Evolutionary conservation across 2,113 vertebrate species (phyloP), one percentile per base, ranked within the genome.

Genomic region (Piliocolobus tephrosceles): DNA sequence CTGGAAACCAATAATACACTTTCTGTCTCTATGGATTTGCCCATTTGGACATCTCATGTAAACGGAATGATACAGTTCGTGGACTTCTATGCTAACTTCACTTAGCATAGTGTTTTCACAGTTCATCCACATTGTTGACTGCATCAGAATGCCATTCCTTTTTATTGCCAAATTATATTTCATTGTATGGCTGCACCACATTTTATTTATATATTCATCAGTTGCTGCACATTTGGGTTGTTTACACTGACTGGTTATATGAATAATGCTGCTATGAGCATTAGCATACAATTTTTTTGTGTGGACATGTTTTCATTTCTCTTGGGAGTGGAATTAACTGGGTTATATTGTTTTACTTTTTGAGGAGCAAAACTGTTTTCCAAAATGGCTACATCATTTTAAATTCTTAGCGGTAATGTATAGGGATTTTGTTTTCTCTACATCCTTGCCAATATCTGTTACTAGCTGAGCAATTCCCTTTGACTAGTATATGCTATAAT

Each of bases 161-260:
- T 96, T 88, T 79, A 40, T 72, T 27, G 2, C 14, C 30, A 86
- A 72, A 64, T 97, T 79, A 25, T 64, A 85, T 81, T 95, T 96
- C 17, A 58, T 80, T 68, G 9, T 58, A 30, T 92, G n/a, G 16
- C 20, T 90, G 11, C 87, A n/a, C 16, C 22, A 57, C 64, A 84
- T 68, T 94, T 91, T 75, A 30, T 80, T 61, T 88, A 61, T 87
- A 52, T 6, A 47, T 84, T 85, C 8, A 52, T 92, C 57, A 93
- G 9, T 72, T 86, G 70, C 40, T 85, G 8, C 50, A 73, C 27
- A 76, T 72, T 55, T 92, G 55, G 10, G 40, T 89, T 16, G n/a
- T 82, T 86, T 95, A 55, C 3, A 83, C 7, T 92, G 92, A 91
- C 57, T 80, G 22, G 18, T 95, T 84, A 76, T 96, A n/a, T 79